Conservation (phyloP, 2,888 invertebrate species). For the Odontocerum albicorne region DNA sequence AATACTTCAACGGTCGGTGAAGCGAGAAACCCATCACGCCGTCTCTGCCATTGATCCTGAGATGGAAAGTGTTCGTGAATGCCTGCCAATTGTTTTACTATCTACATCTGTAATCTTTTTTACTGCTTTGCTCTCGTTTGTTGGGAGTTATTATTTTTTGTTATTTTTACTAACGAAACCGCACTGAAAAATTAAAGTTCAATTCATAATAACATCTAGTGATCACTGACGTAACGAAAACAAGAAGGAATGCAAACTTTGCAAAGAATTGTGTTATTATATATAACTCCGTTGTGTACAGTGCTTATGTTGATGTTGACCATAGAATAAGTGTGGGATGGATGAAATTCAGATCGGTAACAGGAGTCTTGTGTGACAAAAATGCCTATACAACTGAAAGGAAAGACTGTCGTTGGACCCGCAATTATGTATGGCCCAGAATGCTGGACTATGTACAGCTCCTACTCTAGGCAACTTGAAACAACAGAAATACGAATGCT, state of each 20-base stretch:
- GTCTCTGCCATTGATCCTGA: slow-evolving; percentile 15
- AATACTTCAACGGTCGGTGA: slow-evolving; percentile 9
- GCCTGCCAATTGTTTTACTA: too few species aligned
- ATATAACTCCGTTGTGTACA: too few species aligned
- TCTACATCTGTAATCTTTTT: too few species aligned
- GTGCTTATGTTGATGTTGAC: background rate
- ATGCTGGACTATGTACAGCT: background rate
- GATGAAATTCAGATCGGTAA: background rate
- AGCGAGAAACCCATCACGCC: slow-evolving; percentile 11
- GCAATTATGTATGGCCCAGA: background rate
- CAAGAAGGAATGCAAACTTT: too few species aligned
- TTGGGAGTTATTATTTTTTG: too few species aligned
- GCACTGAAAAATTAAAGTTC: too few species aligned
- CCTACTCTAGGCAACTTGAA: background rate
- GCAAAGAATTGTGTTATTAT: too few species aligned
- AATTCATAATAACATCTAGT: too few species aligned
- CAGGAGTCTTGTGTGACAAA: too few species aligned
- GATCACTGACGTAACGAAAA: too few species aligned
- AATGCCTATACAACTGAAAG: background rate
- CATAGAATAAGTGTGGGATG: background rate
- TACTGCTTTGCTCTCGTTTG: too few species aligned
- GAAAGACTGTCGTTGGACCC: background rate
- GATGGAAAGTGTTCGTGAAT: slow-evolving; percentile 8
- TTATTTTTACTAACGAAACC: too few species aligned
- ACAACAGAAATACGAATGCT: background rate